phyloP scores from a whole-genome alignment of 2,888 invertebrate genomes.

The Pachydiplax longipennis region DNA sequence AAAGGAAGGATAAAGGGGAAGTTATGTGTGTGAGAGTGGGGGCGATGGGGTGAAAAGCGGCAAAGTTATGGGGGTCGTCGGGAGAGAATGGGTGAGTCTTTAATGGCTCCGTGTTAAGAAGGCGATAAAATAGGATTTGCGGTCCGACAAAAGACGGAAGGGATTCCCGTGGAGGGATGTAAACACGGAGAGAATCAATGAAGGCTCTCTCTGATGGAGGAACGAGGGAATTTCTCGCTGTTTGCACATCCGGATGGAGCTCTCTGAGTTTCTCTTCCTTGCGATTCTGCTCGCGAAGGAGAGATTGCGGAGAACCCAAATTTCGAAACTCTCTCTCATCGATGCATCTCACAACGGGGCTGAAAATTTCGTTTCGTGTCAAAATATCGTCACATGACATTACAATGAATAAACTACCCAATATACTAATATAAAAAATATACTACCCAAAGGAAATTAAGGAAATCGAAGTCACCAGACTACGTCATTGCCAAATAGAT shows the following conservation, averaged over 20 bases:
- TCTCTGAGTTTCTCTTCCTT: background rate
- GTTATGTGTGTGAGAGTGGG: background rate
- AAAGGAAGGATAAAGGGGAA: background rate
- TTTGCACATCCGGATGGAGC: background rate
- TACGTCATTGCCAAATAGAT: no score
- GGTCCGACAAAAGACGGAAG: background rate
- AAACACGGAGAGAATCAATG: conserved; percentile 4
- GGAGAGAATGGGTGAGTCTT: background rate
- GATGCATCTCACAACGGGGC: no score
- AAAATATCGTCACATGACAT: no score
- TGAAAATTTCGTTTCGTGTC: no score
- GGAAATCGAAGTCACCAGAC: no score
- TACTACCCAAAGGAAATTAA: no score
- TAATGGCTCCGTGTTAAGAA: conserved; percentile 5
- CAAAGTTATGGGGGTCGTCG: background rate
- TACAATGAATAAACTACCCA: no score
- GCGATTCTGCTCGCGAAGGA: background rate
- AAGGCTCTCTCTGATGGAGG: background rate
- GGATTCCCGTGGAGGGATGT: background rate
- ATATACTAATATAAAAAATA: no score
- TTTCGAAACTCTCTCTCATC: no score
- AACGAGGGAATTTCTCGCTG: background rate
- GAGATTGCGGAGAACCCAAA: no score
- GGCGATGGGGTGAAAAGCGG: background rate
- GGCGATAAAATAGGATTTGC: conserved; percentile 38